Conservation (phyloP, 2,113 vertebrate species). For the Lamprologus tigripictilis region DNA sequence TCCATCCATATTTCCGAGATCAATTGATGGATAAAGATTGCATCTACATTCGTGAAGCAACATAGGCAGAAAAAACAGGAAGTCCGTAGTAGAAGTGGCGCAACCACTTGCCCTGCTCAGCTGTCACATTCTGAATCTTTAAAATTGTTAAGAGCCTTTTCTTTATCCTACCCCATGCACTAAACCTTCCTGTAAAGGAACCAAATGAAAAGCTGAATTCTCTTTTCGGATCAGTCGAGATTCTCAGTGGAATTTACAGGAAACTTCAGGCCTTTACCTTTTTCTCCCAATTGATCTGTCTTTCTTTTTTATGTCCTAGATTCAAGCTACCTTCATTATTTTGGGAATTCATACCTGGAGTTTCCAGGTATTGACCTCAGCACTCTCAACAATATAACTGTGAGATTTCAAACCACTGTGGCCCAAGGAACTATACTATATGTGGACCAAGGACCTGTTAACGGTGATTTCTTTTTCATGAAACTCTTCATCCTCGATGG, state of each 20-base stretch:
- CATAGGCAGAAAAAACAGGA: not conserved
- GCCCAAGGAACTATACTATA: constrained; percentile 73
- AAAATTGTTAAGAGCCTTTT: constrained; percentile 1
- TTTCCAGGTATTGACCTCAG: constrained; percentile 72
- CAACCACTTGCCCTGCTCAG: not conserved
- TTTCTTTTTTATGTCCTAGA: constrained; percentile 45
- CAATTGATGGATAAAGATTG: not conserved
- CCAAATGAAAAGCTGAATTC: constrained; percentile 1
- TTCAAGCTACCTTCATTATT: constrained; percentile 64
- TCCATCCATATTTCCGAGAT: not conserved
- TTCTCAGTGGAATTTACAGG: not conserved
- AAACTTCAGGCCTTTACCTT: not conserved
- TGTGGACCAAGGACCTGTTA: constrained; percentile 61
- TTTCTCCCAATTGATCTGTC: not conserved
- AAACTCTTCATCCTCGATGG: constrained; percentile 73
- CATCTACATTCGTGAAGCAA: not conserved
- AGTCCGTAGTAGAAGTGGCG: not conserved
- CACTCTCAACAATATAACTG: constrained; percentile 63
- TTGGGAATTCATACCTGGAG: constrained; percentile 76
- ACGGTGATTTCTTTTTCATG: constrained; percentile 62
- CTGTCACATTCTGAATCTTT: not conserved
- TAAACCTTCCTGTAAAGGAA: not conserved
- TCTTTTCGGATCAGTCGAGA: constrained; percentile 12
- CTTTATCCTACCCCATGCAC: not conserved
- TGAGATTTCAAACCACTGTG: constrained; percentile 73